Evolutionary conservation across 2,888 invertebrate genomes (phyloP).

Genomic region (Drosophila lacicola): DNA sequence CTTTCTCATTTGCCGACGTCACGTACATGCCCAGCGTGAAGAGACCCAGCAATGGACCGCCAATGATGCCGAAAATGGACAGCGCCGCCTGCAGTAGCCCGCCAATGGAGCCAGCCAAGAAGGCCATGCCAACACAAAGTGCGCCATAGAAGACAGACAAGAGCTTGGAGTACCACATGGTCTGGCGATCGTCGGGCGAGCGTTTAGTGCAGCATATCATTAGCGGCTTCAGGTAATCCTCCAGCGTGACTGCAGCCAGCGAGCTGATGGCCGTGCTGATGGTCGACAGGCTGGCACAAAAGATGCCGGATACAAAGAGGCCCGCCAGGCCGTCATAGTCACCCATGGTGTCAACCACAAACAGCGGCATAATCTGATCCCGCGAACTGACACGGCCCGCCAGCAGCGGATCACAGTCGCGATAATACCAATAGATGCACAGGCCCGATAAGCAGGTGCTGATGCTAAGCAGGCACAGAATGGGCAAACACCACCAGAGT

Average conservation of each 20-base stretch:
- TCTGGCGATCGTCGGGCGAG: slow-evolving; percentile 83
- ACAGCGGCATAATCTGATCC: slow-evolving; percentile 93
- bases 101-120: slow-evolving; percentile 92
- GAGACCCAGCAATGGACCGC: slow-evolving; percentile 93
- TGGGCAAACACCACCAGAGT: slow-evolving; percentile 93
- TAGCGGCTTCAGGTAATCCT: slow-evolving; percentile 91
- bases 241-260: slow-evolving; percentile 94
- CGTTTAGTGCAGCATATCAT: slow-evolving; percentile 81
- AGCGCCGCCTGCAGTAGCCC: slow-evolving; percentile 94
- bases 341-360: slow-evolving; percentile 91
- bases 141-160: slow-evolving; percentile 91
- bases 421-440: slow-evolving; percentile 93
- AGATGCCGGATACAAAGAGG: slow-evolving; percentile 95
- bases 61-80: slow-evolving; percentile 94
- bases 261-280: slow-evolving; percentile 96
- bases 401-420: slow-evolving; percentile 91
- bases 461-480: slow-evolving; percentile 90
- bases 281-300: slow-evolving; percentile 95
- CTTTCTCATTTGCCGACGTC: slow-evolving; percentile 90
- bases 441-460: slow-evolving; percentile 92
- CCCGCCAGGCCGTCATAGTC: slow-evolving; percentile 92
- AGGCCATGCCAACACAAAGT: slow-evolving; percentile 92
- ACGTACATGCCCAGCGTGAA: slow-evolving; percentile 95
- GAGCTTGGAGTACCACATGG: slow-evolving; percentile 88
- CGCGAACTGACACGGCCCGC: slow-evolving; percentile 87